A percentile compares a stretch with the other conserved stretches of the same genome.
Conservation (phyloP, 2,888 invertebrate genomes). For the Drosophila mimica region DNA sequence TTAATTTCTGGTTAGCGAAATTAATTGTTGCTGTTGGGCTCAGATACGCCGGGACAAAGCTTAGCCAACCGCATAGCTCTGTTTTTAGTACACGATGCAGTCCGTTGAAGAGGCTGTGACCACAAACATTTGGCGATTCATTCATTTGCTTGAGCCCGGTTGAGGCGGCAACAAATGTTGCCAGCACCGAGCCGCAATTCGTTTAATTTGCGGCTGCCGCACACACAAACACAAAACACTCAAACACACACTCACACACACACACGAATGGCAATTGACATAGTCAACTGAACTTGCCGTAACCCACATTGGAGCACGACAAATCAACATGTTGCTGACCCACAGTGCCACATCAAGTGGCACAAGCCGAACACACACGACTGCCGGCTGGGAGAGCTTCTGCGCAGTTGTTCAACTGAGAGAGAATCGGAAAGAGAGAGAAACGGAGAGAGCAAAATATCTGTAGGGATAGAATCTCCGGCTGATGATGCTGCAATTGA, state of each 20-base stretch:
- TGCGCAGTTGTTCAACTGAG: slow-evolving; percentile 48
- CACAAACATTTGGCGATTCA: slow-evolving; percentile 54
- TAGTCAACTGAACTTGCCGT: slow-evolving; percentile 61
- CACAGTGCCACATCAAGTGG: slow-evolving; percentile 43
- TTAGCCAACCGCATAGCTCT: neutral
- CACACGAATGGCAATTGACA: slow-evolving; percentile 43
- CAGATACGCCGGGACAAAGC: neutral
- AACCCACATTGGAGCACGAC: slow-evolving; percentile 64
- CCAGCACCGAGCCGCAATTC: slow-evolving; percentile 70
- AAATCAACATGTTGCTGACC: slow-evolving; percentile 79
- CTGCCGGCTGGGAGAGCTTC: slow-evolving; percentile 34
- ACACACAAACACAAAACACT: slow-evolving; percentile 18
- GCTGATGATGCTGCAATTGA: slow-evolving; percentile 28
- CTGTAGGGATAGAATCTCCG: neutral
- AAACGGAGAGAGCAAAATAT: neutral
- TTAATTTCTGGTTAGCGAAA: slow-evolving; percentile 5
- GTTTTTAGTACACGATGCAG: slow-evolving; percentile 27
- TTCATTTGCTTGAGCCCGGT: slow-evolving; percentile 43
- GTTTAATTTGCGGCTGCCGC: slow-evolving; percentile 73
- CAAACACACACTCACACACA: neutral
- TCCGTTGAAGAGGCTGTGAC: slow-evolving; percentile 43
- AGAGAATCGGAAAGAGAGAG: neutral
- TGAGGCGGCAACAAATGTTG: slow-evolving; percentile 75
- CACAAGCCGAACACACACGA: slow-evolving; percentile 29
- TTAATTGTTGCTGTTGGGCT: slow-evolving; percentile 2